These are phyloP conservation scores for Psittacula echo DNA, from an alignment of 2,797 vertebrate genomes.

Conservation along the genomic window DNA sequence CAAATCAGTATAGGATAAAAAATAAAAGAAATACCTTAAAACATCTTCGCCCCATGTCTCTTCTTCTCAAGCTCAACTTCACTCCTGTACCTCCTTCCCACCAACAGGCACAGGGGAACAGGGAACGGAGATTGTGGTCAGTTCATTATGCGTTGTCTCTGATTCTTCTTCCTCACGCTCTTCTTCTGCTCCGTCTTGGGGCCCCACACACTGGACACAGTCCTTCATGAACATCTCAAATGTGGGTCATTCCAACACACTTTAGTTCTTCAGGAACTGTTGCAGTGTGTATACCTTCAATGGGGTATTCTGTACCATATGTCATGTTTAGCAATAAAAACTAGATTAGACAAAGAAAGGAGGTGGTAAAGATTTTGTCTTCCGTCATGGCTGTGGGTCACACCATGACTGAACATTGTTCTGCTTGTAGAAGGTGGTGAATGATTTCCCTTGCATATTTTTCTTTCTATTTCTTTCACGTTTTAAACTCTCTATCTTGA, in stretches of 20 bases:
- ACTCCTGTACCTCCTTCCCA: not conserved
- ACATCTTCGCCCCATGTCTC: not conserved
- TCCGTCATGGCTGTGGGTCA: not conserved
- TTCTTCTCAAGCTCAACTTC: not conserved
- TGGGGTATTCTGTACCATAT: not conserved
- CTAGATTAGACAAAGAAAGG: not conserved
- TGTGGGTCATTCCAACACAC: not conserved
- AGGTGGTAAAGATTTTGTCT: not conserved
- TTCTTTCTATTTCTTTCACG: not conserved
- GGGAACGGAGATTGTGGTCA: not conserved
- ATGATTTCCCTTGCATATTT: not conserved
- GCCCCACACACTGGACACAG: not conserved
- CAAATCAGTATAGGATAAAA: not conserved
- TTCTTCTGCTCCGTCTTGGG: not conserved
- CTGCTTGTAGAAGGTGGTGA: not conserved
- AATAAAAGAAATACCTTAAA: not conserved
- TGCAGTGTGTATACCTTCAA: fast-evolving
- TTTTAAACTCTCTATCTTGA: not conserved
- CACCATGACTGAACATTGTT: not conserved
- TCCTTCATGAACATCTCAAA: not conserved
- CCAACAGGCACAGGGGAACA: fast-evolving
- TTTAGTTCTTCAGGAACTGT: not conserved
- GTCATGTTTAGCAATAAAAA: not conserved
- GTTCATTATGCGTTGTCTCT: not conserved
- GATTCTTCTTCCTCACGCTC: fast-evolving